Base-by-base conservation (phyloP, 2,113 vertebrate genomes). In the Amphiprion percula region DNA sequence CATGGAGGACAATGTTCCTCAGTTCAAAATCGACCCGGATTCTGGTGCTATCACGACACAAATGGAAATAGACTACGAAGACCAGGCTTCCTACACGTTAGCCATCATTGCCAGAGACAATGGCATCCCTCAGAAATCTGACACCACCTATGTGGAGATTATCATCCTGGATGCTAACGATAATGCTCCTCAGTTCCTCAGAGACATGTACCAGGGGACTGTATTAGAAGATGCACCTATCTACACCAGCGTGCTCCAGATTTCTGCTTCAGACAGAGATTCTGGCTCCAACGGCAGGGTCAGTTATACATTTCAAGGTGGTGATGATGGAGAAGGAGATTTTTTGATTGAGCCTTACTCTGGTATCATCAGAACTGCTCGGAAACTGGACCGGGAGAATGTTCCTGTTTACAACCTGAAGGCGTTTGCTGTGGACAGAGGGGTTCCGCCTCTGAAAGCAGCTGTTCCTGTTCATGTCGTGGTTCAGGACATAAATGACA, bases 401-500 rank as follows among this genome's bases (percentile, higher is more conserved):
- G 96, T 99, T 79, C 95, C 96, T 0, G 90, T 96, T 44, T 99
- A 99, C 70, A 96, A 90, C 50, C 93, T 99, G 5, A 94, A 94
- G 21, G 98, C 96, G 8, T 96, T 95, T 69, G 98, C 98, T 0
- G 95, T 98, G 68, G 98, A 99, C 72, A 94, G 88, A 16, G 98
- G 98, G 3, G 89, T 94, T 72, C 97, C 96, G 0, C 95, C 97
- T 0, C 91, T 97, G 11, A 98, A 96, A 59, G 96, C 97, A 10
- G 93, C 92, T 0, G 97, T 99, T 76, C 93, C 96, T 7, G 92
- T 99, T 83, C 96, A 97, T 50, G 93, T 99, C 56, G 93, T 94
- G 0, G 96, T 99, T 37, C 70, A 97, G 83, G 98, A 99, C 91
- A 97, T 99, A 28, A 99, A 99, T 0, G 98, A 99, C 93, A 99